phyloP scores from a whole-genome alignment of 2,113 vertebrate genomes.

The Phrynosoma platyrhinos region DNA sequence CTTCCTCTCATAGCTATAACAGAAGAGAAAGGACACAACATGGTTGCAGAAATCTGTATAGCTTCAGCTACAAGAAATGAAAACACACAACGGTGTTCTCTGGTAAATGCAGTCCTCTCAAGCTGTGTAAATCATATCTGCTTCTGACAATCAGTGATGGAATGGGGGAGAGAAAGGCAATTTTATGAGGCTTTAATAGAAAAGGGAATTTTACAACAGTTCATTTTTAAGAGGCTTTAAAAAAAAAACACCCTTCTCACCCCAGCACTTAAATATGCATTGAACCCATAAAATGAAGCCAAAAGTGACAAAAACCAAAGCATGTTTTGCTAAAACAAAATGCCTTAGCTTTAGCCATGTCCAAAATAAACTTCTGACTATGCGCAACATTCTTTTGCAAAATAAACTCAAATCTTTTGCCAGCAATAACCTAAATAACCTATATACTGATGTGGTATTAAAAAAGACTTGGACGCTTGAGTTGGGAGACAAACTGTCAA shows the following conservation, averaged over 20 bases:
- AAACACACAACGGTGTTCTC: slow-evolving; percentile 52
- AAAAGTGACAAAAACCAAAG: slow-evolving; percentile 38
- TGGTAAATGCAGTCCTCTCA: slow-evolving; percentile 41
- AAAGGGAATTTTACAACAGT: neutral
- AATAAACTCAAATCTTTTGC: slow-evolving; percentile 59
- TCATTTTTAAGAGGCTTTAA: slow-evolving; percentile 8
- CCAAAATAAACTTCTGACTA: slow-evolving; percentile 58
- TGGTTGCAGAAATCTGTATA: neutral
- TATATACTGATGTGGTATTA: slow-evolving; percentile 52
- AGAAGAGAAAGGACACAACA: neutral
- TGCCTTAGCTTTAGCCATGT: slow-evolving; percentile 18
- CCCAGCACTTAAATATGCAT: neutral
- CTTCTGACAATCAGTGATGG: neutral
- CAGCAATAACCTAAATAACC: slow-evolving; percentile 66
- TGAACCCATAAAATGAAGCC: slow-evolving; percentile 26
- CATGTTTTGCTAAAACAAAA: slow-evolving; percentile 52
- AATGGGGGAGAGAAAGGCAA: neutral
- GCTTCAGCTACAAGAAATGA: no score
- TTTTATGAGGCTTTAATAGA: neutral
- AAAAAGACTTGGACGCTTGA: slow-evolving; percentile 60
- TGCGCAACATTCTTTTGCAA: slow-evolving; percentile 53
- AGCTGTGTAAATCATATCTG: neutral
- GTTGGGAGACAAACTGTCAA: slow-evolving; percentile 72
- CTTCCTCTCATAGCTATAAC: neutral
- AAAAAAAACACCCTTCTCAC: neutral